Evolutionary conservation across 2,113 vertebrate genomes (phyloP), one percentile per base, ranked within the genome.

Genomic region (Hymenochirus boettgeri): DNA sequence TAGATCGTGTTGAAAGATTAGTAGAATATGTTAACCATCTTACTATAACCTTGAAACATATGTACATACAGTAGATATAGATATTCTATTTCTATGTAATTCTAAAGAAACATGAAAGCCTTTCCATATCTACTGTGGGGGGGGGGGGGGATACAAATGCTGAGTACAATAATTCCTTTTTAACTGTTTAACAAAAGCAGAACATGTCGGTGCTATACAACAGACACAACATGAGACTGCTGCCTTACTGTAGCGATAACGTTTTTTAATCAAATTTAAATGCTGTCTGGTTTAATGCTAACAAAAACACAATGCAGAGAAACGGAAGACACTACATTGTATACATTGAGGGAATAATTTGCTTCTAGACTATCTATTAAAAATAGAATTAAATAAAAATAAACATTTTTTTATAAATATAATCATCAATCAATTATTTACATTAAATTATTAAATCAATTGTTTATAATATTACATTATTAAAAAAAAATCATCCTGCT

Each of bases 191-290:
- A 65, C 25, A 27, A 65, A 39, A 65, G 45, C 29, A 48, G 26
- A 65, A 57, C 39, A 57, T 47, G 62, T 47, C 45, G 25, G 31
- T 42, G n/a, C 39, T 3, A 18, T 33, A 22, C 48, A 51, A 67
- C 46, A 13, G 45, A 18, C 56, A 12, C 52, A 25, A 50, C 56
- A 29, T 24, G 27, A 57, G 29, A 25, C 45, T 51, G 10, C 31
- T 25, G 25, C 33, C 56, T 58, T 39, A 66, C 57, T 42, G 27
- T 45, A 29, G 54, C 51, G 54, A 66, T 58, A 66, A 59, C 39
- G 64, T 67, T 67, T 67, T 59, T 67, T 67, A 59, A 58, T 67
- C 64, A 67, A 67, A 52, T 59, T 33, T 33, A 37, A 27, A 48
- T 51, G 56, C 55, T 52, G 29, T 22, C 54, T 67, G 56, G 46